Evolutionary conservation across 2,888 invertebrate genomes (phyloP), one percentile per base, ranked within the genome.

Genomic region (Helicoverpa assulta): DNA sequence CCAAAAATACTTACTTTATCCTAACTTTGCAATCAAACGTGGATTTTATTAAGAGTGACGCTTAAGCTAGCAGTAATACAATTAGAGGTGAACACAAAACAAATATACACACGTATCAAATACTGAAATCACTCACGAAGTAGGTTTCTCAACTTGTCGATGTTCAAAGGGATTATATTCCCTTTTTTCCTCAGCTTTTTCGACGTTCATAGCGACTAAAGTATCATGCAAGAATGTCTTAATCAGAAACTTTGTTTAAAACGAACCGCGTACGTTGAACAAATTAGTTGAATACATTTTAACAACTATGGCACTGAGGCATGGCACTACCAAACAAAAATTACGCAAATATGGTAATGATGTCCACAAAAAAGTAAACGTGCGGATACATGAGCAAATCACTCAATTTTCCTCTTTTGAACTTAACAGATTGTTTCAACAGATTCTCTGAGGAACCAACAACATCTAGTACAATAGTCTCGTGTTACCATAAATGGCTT

Each of bases 161-260:
- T 96, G 93, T 70, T 94, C 93, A 66, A 91, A 95, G 0, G 96
- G 96, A 80, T 96, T 86, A 64, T 96, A 96, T 51, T 90, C 88
- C 61, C 85, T 82, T 62, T 80, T 86, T 43, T 78, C 83, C 59
- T 80, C 80, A 56, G 73, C 80, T 65, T 85, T 84, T 33, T 81
- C 84, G 52, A 72, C 85, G 70, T 82, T 84, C 90, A 89, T 90
- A 47, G 53, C 86, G 73, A 61, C 53, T 58, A 50, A 70, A 66
- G 65, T 65, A 75, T 55, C 53, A 68, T 70, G 33, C 57, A 70
- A 70, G 51, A 80, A 65, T 85, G 81, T 76, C 37, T 63, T 40
- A 68, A 67, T 53, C 56, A 59, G 10, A 50, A 63, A 29, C 12
- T 21, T 67, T 19, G 18, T 29, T 65, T 50, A 65, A 63, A 56